Base-by-base conservation (phyloP, 2,888 invertebrate genomes). In the Aspidiotus destructor region DNA sequence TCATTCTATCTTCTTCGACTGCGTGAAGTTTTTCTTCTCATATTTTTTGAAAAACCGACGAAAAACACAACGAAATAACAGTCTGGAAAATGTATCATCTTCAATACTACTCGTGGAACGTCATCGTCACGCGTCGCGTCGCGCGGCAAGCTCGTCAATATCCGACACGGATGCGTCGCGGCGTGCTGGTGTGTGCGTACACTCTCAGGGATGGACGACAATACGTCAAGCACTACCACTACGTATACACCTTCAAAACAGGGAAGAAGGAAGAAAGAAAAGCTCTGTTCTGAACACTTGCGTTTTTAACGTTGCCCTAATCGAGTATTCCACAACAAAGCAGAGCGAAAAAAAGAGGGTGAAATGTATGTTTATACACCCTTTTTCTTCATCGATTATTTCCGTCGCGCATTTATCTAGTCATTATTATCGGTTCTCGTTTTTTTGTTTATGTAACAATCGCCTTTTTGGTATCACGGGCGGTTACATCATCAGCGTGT, bases 351-450 rank as follows among this genome's bases (percentile, higher is more conserved):
- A 11, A 48, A n/a, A 48, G n/a, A 48, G 48, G 48, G 48, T 48
- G 48, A 48, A 48, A 48, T 48, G 48, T 28, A 28, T n/a, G 48
- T 48, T 48, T 48, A 48, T n/a, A 48, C 48, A 11, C 48, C 48
- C 28, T 28, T 28, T 48, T 48, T 48, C 48, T 48, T 48, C 48
- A 48, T 48, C 48, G 48, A 48, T 48, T 48, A 48, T 48, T 48
- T n/a, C n/a, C 48, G n/a, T 48, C 48, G 48, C 28, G 28, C 48
- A 48, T 48, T 48, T 48, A 48, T 48, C n/a, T n/a, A 48, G 48
- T 48, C 48, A 48, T 48, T 48, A 48, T 48, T 48, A 28, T 28
- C 28, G 28, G 28, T 28, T 28, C 28, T 28, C 28, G 28, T 28
- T 28, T 28, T 28, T 28, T 28, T 28, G 28, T 28, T 28, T 28